Base-by-base conservation (phyloP, 2,797 vertebrate genomes). In the Hypotaenidia okinawae region DNA sequence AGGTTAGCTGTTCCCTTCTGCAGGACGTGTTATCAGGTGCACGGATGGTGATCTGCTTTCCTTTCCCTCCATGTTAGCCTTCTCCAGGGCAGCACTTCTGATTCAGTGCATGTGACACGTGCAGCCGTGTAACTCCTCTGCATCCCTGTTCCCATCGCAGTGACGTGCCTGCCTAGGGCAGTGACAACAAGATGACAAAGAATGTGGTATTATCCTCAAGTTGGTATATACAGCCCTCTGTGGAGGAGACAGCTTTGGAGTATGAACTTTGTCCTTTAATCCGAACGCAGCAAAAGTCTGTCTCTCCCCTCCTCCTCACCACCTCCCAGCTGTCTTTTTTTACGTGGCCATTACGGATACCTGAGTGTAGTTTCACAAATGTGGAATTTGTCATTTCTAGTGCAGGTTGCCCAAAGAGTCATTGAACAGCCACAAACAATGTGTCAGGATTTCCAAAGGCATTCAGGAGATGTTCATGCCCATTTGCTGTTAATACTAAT, bases 211-310 rank as follows among this genome's bases (percentile, higher is more conserved):
- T 39, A 21, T 64, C 75, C 73, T 86, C 63, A 91, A 86, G 84
- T 76, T 15, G 43, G 14, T 69, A 8, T 23, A 0, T 43, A 25
- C 74, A 82, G 76, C 55, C 45, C 33, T 51, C 76, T 39, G 51
- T 1, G 1, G 69, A 68, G 80, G 83, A 91, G 93, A 72, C 33
- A 3, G 30, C 61, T 84, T 81, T 22, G 72, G 76, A 78, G 69
- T 35, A 59, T 88, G 90, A 96, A 68, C 90, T 84, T 91, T 67
- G 90, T 89, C 90, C 93, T 95, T 94, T 90, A 33, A 82, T 90
- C 67, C 28, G 37, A 92, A 49, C 32, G 7, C 11, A 10, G 83
- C 66, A 10, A 1, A 76, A 81, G 35, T 61, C 90, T 73, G 51
- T 72, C 63, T 75, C 51, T 91, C 39, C 55, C n/a, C 47, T 92